Base-by-base conservation (phyloP, 2,888 invertebrate species). In the Tenthredo notha region DNA sequence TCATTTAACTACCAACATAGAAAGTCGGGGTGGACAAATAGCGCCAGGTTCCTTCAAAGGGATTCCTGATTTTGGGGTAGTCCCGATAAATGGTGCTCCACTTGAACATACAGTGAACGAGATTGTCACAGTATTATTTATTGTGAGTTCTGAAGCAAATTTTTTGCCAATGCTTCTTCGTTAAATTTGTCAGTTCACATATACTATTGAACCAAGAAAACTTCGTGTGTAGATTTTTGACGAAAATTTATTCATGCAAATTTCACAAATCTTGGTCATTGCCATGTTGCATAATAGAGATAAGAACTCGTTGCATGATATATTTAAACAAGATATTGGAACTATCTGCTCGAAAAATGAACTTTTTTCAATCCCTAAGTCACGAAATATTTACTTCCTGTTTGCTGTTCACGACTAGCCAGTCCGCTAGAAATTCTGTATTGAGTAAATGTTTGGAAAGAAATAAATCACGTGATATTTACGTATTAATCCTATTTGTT, bases 61-160 rank as follows among this genome's bases (percentile, higher is more conserved):
- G 77, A 92, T 95, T 1, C 95, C 96, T 1, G 96, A 97, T 92
- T 97, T 95, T 91, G 95, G 95, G 0, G 94, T 97, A 43, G 95
- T 96, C 0, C 96, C 96, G 2, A 85, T 94, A 47, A 90, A 91
- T 72, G 94, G 94, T 0, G 94, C 94, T 4, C 91, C 94, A 29
- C 87, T 94, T 0, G 94, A 94, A 0, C 91, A 93, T 74, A 93
- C 94, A 0, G 96, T 95, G 1, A 92, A 93, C 0, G 95, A 96
- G 89, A 93, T 96, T 0, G 96, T 97, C 84, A 97, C 96, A 1
- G 95, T 96, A 88, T 94, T 96, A 86, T 98, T 96, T 95, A 93
- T 98, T 90, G 96, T 96, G 88, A 94, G 95, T 93, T 47, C 47
- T 47, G 47, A 47, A 85, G 58, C 21, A 58, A 58, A n/a, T 58